Conservation (phyloP, 2,113 vertebrate genomes). For the Myrmecobius fasciatus region DNA sequence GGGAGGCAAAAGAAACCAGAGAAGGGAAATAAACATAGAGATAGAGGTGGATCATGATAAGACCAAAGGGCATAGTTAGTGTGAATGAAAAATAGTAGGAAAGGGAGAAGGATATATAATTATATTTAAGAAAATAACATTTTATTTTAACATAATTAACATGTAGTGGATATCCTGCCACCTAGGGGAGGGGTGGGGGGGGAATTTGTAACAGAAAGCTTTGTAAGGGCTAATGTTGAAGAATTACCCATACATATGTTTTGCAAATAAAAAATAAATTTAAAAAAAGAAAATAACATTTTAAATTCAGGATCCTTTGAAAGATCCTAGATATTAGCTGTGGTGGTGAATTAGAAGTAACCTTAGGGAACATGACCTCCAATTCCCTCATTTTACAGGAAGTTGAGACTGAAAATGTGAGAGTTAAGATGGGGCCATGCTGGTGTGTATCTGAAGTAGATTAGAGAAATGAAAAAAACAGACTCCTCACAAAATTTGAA, state of each 20-base stretch:
- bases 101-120: neutral
- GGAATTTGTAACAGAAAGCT: no score
- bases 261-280: no score
- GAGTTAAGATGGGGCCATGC: neutral
- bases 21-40: no score
- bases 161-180: no score
- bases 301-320: neutral
- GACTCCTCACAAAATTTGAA: neutral
- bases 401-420: neutral
- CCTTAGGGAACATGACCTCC: neutral
- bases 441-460: no score
- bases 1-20: no score
- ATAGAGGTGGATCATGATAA: neutral
- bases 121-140: neutral
- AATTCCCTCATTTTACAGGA: neutral
- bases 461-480: neutral
- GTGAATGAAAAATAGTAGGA: no score
- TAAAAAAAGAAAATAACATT: neutral
- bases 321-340: neutral
- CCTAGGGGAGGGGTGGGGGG: no score
- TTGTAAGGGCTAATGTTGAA: no score
- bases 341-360: neutral
- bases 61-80: neutral
- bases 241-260: no score
- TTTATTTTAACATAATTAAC: no score